Conservation (phyloP, 2,797 vertebrate genomes). For the Pygocentrus nattereri region DNA sequence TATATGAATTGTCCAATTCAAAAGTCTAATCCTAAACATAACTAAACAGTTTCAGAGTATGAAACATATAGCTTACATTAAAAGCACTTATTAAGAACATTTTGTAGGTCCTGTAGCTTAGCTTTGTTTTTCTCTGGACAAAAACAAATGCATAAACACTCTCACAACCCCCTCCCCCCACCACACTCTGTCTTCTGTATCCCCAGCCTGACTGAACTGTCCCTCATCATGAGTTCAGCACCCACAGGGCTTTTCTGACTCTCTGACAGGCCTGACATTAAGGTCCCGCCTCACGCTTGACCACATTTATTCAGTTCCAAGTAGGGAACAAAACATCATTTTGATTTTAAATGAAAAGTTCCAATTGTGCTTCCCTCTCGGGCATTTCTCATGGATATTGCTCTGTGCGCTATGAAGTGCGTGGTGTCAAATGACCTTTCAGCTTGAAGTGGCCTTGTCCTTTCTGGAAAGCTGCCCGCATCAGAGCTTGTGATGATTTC, state of each 20-base stretch:
- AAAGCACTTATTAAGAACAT: too few species aligned
- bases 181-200: neutral
- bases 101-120: too few species aligned
- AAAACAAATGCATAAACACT: neutral
- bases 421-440: neutral
- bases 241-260: constrained; percentile 65
- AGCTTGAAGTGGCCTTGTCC: neutral
- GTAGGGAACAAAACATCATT: constrained; percentile 1
- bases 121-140: too few species aligned
- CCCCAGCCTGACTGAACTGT: too few species aligned
- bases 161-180: neutral
- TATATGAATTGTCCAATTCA: too few species aligned
- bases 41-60: too few species aligned
- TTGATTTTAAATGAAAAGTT: neutral
- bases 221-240: constrained; percentile 20
- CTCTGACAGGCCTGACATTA: constrained; percentile 76
- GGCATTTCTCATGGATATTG: neutral
- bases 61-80: too few species aligned
- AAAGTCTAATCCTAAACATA: too few species aligned
- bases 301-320: constrained; percentile 62
- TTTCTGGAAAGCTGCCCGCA: neutral
- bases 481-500: neutral
- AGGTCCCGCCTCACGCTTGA: constrained; percentile 60
- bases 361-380: neutral
- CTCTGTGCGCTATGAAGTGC: neutral